Percentiles rank a stretch among this genome's conserved stretches.
phyloP scores from a whole-genome alignment of 1,140 invertebrate genomes.

The Drosophila pruinosa region DNA sequence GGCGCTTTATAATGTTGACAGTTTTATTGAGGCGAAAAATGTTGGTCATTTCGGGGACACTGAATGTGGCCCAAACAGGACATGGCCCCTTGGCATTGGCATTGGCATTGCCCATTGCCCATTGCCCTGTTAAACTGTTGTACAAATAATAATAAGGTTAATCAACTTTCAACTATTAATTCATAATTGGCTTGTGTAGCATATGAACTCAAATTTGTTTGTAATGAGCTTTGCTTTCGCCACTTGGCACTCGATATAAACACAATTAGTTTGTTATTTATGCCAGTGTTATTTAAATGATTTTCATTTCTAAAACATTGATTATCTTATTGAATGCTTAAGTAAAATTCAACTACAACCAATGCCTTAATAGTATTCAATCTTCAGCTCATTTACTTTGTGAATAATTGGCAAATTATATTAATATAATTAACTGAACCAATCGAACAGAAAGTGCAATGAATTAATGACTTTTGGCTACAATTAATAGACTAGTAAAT shows the following conservation, averaged over 20 bases:
- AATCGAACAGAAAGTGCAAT: background rate
- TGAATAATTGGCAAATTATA: no score
- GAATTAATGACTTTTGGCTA: background rate
- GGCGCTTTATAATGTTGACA: conserved; percentile 80
- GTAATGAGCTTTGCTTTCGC: no score
- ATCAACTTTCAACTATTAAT: background rate
- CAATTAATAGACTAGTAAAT: background rate
- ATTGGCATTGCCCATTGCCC: conserved; percentile 3
- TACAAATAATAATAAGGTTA: conserved; percentile 3
- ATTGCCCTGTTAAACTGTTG: background rate
- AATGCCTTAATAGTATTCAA: no score
- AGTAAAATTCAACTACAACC: no score
- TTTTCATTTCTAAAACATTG: no score
- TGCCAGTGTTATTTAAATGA: no score
- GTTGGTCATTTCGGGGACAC: conserved; percentile 56
- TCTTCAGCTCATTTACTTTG: no score
- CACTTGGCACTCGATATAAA: no score
- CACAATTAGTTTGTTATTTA: no score
- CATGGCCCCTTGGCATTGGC: conserved; percentile 9
- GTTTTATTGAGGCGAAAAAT: conserved; percentile 77
- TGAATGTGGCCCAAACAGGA: conserved; percentile 5
- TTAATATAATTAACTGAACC: background rate
- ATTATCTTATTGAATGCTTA: no score
- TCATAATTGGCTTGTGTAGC: background rate
- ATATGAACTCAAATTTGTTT: background rate